phyloP scores from a whole-genome alignment of 2,113 vertebrate species.

The Cacatua alba region DNA sequence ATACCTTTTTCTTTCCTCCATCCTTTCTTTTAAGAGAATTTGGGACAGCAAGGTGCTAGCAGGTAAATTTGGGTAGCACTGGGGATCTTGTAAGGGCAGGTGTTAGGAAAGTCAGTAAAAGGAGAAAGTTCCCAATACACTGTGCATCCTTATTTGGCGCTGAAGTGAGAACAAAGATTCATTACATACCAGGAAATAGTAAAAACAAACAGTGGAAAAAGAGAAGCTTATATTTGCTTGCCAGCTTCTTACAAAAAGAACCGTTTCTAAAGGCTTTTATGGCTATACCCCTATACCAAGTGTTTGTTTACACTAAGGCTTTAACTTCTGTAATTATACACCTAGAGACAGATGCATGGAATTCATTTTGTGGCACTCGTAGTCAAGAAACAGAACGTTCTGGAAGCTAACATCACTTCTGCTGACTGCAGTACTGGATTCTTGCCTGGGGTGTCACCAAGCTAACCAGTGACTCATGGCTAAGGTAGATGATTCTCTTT shows the following conservation, averaged over 20 bases:
- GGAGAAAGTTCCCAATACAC: background rate
- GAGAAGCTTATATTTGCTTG: background rate
- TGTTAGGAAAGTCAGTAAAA: background rate
- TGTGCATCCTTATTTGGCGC: background rate
- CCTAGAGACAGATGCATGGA: background rate
- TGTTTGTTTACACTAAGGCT: background rate
- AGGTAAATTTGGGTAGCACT: background rate
- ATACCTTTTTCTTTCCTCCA: background rate
- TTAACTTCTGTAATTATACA: background rate
- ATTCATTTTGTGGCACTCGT: background rate
- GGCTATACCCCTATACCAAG: background rate
- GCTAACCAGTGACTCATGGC: background rate
- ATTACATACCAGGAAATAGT: background rate
- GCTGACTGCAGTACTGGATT: background rate
- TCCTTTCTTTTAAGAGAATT: background rate
- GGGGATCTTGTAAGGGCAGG: background rate
- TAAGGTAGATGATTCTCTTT: background rate
- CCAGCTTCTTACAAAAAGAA: background rate
- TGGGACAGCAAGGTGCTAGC: background rate
- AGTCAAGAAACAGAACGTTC: background rate
- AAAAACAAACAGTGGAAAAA: background rate
- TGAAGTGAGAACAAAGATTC: background rate
- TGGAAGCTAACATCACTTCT: background rate
- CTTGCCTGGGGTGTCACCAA: background rate
- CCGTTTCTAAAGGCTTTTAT: background rate